phyloP scores from a whole-genome alignment of 1,140 invertebrate species.

The Cephus cinctus region DNA sequence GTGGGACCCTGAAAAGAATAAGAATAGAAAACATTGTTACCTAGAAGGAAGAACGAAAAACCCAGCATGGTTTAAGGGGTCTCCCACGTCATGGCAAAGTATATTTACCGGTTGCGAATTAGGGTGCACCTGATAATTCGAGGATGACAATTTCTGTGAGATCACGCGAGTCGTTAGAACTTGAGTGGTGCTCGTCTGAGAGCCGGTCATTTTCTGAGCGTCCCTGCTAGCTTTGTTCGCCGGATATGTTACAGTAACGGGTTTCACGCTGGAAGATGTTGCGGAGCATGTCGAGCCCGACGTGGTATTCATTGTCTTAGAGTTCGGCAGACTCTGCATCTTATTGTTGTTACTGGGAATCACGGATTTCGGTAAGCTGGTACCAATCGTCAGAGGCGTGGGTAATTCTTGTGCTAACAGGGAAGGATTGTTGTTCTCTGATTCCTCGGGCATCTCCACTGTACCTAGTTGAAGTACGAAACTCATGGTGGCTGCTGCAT shows the following conservation, averaged over 20 bases:
- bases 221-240: conserved; percentile 22
- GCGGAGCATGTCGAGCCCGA: neutral
- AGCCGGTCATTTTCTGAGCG: conserved; percentile 18
- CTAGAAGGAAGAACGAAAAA: conserved; percentile 17
- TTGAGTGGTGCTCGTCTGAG: conserved; percentile 33
- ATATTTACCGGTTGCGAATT: too few species aligned
- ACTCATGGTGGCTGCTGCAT: conserved; percentile 40
- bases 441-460: conserved; percentile 22
- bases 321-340: neutral
- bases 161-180: conserved; percentile 29
- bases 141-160: conserved; percentile 21
- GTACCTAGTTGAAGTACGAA: conserved; percentile 39
- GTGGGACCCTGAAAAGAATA: too few species aligned
- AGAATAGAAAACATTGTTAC: conserved; percentile 6
- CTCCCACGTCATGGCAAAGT: too few species aligned
- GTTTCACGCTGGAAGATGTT: conserved; percentile 11
- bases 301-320: neutral
- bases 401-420: conserved; percentile 5
- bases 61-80: too few species aligned
- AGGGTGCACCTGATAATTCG: conserved; percentile 3
- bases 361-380: neutral
- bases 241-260: conserved; percentile 27
- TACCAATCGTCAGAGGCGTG: neutral
- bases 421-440: conserved; percentile 1
- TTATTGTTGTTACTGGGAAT: conserved; percentile 3